Evolutionary conservation across 1,140 invertebrate species (phyloP).

Genomic region (Hycleus cichorii): DNA sequence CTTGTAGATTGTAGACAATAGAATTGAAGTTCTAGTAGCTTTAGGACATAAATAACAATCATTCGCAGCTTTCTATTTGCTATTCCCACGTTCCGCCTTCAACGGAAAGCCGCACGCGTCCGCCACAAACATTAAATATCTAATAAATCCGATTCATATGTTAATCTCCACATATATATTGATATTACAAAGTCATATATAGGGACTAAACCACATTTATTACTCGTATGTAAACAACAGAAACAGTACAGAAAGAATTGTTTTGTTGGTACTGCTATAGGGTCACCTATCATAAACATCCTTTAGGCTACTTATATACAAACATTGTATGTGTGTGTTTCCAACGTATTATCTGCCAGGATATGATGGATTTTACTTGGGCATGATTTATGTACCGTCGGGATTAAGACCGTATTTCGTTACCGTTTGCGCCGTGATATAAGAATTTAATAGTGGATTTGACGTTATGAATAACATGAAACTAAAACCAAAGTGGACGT

Average conservation of each 20-base stretch:
- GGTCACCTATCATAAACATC: constrained; percentile 24
- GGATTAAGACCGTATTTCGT: constrained; percentile 21
- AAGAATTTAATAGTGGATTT: neutral
- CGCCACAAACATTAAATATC: constrained; percentile 38
- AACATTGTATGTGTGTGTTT: constrained; percentile 21
- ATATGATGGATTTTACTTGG: constrained; percentile 26
- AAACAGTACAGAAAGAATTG: constrained; percentile 13
- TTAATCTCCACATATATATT: constrained; percentile 32
- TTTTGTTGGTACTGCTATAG: constrained; percentile 1
- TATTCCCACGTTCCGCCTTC: constrained; percentile 36
- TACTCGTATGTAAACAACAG: constrained; percentile 32
- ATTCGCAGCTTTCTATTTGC: constrained; percentile 35
- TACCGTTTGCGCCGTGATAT: constrained; percentile 7
- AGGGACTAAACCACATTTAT: constrained; percentile 34
- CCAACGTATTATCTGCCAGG: constrained; percentile 24
- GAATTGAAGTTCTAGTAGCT: constrained; percentile 22
- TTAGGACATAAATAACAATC: constrained; percentile 39
- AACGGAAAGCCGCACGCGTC: constrained; percentile 26
- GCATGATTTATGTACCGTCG: constrained; percentile 26
- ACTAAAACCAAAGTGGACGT: no score
- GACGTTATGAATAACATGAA: no score
- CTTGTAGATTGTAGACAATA: constrained; percentile 21
- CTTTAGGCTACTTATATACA: neutral
- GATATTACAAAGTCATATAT: constrained; percentile 27
- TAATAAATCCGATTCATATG: constrained; percentile 42